These are phyloP conservation scores for Autographa pulchrina DNA, from an alignment of 2,888 invertebrate genomes.

Conservation along the genomic window DNA sequence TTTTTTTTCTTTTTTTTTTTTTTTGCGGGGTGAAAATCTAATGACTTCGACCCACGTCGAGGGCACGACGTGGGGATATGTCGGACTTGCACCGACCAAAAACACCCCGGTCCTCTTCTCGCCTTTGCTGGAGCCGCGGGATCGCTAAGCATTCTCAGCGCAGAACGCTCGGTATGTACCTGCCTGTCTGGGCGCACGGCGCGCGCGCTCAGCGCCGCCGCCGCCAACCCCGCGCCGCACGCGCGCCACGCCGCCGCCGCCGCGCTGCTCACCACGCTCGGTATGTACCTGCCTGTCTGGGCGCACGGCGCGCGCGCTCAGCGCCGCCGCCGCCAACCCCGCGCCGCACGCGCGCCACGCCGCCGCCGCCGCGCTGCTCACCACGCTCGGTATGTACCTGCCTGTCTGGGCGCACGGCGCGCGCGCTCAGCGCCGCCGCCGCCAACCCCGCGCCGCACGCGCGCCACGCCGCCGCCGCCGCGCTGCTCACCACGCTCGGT, in stretches of 20 bases:
- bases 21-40: too few relatives aligned
- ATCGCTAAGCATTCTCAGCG: too few relatives aligned
- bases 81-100: too few relatives aligned
- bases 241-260: slow-evolving; percentile 85
- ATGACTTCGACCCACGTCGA: too few relatives aligned
- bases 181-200: slow-evolving; percentile 82
- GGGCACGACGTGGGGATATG: too few relatives aligned
- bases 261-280: slow-evolving; percentile 82
- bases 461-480: slow-evolving; percentile 83
- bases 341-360: slow-evolving; percentile 82
- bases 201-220: slow-evolving; percentile 83
- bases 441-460: slow-evolving; percentile 83
- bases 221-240: slow-evolving; percentile 81
- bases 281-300: slow-evolving; percentile 85
- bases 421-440: slow-evolving; percentile 83
- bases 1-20: too few relatives aligned
- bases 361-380: slow-evolving; percentile 84
- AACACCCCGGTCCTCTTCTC: too few relatives aligned
- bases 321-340: slow-evolving; percentile 83
- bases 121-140: too few relatives aligned
- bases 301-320: slow-evolving; percentile 81
- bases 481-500: slow-evolving; percentile 84
- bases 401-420: slow-evolving; percentile 81
- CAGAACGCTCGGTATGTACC: too few relatives aligned
- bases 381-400: slow-evolving; percentile 86